Percentiles rank a stretch among this genome's conserved stretches.
Evolutionary conservation across 2,113 vertebrate species (phyloP).

Genomic region (Tupaia chinensis): DNA sequence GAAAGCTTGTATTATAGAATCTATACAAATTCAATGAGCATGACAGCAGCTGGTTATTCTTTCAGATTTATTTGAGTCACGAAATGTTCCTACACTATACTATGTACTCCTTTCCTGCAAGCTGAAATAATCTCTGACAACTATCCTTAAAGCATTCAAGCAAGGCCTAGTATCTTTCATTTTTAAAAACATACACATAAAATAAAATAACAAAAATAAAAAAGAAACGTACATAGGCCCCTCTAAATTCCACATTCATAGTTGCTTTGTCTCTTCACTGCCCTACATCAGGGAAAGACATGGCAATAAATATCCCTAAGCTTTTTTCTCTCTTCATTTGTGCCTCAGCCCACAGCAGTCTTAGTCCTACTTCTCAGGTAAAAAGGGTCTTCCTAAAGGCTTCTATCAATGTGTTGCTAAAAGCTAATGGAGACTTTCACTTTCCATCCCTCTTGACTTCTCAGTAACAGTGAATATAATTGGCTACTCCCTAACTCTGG

Average conservation of each 20-base stretch:
- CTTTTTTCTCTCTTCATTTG: neutral
- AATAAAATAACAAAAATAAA: too few relatives aligned
- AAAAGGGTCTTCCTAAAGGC: neutral
- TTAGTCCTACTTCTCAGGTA: neutral
- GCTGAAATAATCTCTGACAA: neutral
- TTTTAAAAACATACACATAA: neutral
- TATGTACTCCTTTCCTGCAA: neutral
- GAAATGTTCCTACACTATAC: neutral
- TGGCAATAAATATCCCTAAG: too few relatives aligned
- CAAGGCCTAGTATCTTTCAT: neutral
- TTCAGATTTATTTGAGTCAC: neutral
- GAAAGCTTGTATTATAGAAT: conserved; percentile 10
- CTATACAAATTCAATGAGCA: conserved; percentile 1
- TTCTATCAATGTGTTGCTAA: neutral
- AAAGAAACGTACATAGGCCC: too few relatives aligned
- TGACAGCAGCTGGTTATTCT: neutral
- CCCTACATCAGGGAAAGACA: neutral
- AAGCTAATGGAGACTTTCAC: neutral
- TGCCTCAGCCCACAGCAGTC: neutral
- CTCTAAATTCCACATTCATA: neutral
- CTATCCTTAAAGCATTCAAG: neutral
- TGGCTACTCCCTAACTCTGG: neutral
- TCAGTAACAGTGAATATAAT: neutral
- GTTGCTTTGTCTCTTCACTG: neutral
- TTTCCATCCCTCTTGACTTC: neutral